phyloP scores from a whole-genome alignment of 2,113 vertebrate genomes.

The Siniperca chuatsi region DNA sequence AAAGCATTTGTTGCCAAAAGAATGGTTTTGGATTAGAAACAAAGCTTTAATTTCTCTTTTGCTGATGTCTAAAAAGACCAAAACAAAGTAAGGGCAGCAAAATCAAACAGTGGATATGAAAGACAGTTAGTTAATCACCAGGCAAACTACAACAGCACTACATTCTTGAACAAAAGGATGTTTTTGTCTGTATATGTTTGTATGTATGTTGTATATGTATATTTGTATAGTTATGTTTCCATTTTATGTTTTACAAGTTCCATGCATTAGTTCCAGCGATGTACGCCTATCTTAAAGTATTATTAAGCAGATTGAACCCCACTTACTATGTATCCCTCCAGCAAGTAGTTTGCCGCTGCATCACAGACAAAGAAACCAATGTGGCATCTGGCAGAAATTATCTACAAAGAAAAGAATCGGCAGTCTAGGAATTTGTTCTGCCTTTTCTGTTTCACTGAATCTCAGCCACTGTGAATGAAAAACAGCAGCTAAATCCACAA shows the following conservation, averaged over 20 bases:
- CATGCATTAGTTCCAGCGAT: not conserved
- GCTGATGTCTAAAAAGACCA: conserved; percentile 58
- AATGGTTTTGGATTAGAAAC: conserved; percentile 63
- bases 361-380: not conserved
- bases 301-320: conserved; percentile 31
- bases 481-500: not conserved
- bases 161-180: conserved; percentile 73
- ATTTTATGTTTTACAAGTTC: not conserved
- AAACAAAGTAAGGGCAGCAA: conserved; percentile 54
- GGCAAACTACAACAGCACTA: conserved; percentile 88
- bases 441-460: not conserved
- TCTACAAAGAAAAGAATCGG: not conserved
- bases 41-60: conserved; percentile 69
- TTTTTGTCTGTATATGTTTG: conserved; percentile 26
- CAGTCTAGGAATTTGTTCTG: not conserved
- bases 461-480: not conserved
- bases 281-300: conserved; percentile 1
- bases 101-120: conserved; percentile 71
- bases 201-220: too few relatives aligned
- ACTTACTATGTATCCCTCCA: not conserved
- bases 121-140: conserved; percentile 70
- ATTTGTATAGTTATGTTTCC: not conserved
- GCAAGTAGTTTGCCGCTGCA: not conserved
- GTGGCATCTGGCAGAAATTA: conserved; percentile 1
- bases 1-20: conserved; percentile 34